A percentile compares a stretch with the other conserved stretches of the same genome.
Evolutionary conservation across 2,888 invertebrate genomes (phyloP).

Genomic region (Drosophila mimetica): DNA sequence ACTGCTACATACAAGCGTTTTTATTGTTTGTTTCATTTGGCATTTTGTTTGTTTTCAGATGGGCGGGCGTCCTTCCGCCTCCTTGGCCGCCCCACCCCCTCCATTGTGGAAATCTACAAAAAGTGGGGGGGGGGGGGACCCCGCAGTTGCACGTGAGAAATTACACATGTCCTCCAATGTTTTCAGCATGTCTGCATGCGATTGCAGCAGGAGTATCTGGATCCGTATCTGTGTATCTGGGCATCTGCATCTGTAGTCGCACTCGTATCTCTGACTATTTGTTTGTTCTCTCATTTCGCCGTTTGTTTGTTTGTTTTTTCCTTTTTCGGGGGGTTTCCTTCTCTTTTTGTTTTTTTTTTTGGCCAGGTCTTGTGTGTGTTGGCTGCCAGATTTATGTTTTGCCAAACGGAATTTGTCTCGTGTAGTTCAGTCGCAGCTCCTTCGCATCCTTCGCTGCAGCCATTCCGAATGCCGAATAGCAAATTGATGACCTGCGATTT

Average conservation of each 20-base stretch:
- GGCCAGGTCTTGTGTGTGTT: constrained; percentile 16
- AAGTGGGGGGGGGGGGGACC: constrained; percentile 17
- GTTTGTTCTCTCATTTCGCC: constrained; percentile 41
- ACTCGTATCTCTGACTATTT: constrained; percentile 41
- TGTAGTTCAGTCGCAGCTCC: constrained; percentile 26
- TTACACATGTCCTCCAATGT: constrained; percentile 74
- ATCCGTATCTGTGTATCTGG: constrained; percentile 17
- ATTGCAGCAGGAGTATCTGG: constrained; percentile 31
- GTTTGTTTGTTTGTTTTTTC: constrained; percentile 20
- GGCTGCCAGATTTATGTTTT: constrained; percentile 57
- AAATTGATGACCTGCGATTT: constrained; percentile 72
- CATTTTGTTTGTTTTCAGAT: constrained; percentile 46
- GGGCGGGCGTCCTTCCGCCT: constrained; percentile 32
- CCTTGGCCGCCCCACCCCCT: constrained; percentile 1
- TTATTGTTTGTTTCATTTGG: constrained; percentile 69
- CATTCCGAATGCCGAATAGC: constrained; percentile 32
- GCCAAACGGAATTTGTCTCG: constrained; percentile 64
- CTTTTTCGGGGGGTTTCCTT: constrained; percentile 3
- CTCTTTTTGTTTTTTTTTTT: constrained; percentile 18
- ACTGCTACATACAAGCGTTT: constrained; percentile 51
- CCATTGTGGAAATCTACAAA: constrained; percentile 4
- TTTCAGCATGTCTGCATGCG: constrained; percentile 49
- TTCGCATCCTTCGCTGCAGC: constrained; percentile 32
- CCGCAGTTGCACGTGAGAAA: constrained; percentile 67
- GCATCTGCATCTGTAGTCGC: constrained; percentile 21